These are phyloP conservation scores for Nymphalis polychloros DNA, from an alignment of 2,888 invertebrate genomes.

Conservation along the genomic window DNA sequence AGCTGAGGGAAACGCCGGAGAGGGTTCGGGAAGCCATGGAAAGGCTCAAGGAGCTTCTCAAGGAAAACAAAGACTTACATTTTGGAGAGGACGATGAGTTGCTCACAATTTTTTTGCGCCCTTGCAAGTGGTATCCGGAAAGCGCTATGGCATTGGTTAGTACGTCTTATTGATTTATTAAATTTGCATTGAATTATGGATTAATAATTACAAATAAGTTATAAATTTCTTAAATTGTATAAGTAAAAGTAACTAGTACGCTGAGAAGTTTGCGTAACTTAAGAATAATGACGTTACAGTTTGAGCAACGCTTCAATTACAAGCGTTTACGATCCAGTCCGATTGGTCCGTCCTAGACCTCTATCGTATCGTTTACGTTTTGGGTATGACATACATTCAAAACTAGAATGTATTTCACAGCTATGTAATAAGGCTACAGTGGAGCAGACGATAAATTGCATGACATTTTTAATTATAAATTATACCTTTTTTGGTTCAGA, in stretches of 20 bases:
- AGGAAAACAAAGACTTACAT: slow-evolving; percentile 84
- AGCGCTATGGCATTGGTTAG: slow-evolving; percentile 90
- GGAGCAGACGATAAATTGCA: slow-evolving; percentile 1
- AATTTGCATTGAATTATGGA: neutral
- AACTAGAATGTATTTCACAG: slow-evolving; percentile 13
- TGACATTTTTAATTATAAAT: too few species aligned
- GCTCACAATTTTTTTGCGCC: slow-evolving; percentile 88
- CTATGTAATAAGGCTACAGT: neutral
- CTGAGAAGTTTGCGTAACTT: slow-evolving; percentile 31
- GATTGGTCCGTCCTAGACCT: slow-evolving; percentile 30
- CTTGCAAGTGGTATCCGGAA: slow-evolving; percentile 91
- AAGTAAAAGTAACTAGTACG: slow-evolving; percentile 6
- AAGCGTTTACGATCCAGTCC: slow-evolving; percentile 23
- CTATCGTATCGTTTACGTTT: slow-evolving; percentile 21
- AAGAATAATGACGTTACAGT: slow-evolving; percentile 32
- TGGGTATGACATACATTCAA: slow-evolving; percentile 20
- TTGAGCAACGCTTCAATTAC: slow-evolving; percentile 33
- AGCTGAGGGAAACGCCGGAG: slow-evolving; percentile 88
- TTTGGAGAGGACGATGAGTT: slow-evolving; percentile 89
- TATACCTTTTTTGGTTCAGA: too few species aligned
- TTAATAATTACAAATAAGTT: neutral
- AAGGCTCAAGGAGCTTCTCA: slow-evolving; percentile 83
- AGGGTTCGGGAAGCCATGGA: slow-evolving; percentile 82
- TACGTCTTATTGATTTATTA: slow-evolving; percentile 40
- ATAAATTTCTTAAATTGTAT: neutral